Evolutionary conservation across 2,888 invertebrate genomes (phyloP), one percentile per base, ranked within the genome.

Genomic region (Drosophila nr. perissopoda): DNA sequence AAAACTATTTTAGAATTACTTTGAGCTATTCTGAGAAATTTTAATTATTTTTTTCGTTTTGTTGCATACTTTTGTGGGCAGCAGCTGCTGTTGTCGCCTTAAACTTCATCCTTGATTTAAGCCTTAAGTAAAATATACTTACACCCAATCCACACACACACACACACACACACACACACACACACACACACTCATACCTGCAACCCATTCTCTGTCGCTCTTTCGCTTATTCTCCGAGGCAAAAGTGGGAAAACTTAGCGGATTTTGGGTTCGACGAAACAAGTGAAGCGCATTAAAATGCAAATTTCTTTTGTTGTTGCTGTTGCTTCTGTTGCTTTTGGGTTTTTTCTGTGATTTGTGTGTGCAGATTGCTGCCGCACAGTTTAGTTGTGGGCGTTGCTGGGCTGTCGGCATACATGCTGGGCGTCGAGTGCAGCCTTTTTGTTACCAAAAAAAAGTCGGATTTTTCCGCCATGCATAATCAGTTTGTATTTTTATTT

Each of bases 261-360:
- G 64, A 42, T 70, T 73, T 69, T 59, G 57, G 54, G 67, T 76
- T 76, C 65, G 73, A 71, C 79, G 73, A 82, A 89, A 85, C 88
- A 83, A 89, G 88, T 88, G 88, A 88, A 83, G 86, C 88, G 89
- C 89, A 88, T 88, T 88, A 86, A 89, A 89, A 88, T 88, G 88
- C 88, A 88, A 88, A 88, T 88, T 88, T 88, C 58, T 67, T 36
- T 57, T 74, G n/a, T 63, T 70, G 65, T 54, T 53, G 29, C 63
- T 66, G 51, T 54, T 69, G 62, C 51, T 62, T 31, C 38, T 70
- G 56, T 33, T 48, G 70, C 16, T 74, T 62, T 57, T 33, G 40
- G 52, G 65, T 66, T 53, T 60, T 73, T 33, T 48, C 42, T 83
- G 80, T 88, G 88, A 88, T 89, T 88, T 88, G 90, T 82, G 88